Base-by-base conservation (phyloP, 64 coral and sea anemone species). In the Pocillopora verrucosa region DNA sequence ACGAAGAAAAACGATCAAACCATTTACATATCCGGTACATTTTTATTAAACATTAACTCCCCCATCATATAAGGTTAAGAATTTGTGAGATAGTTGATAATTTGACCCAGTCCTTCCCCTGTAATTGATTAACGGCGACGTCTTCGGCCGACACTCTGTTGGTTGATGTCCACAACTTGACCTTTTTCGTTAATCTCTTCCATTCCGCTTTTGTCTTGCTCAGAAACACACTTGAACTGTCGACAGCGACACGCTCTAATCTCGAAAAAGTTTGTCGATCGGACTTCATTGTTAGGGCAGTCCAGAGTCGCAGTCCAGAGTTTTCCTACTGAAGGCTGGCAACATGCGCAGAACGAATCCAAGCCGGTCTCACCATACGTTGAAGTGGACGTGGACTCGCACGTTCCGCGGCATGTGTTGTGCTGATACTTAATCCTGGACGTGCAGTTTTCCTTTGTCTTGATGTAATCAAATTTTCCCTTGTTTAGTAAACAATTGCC, bases 41-140 rank as follows among this genome's bases (percentile, higher is more conserved):
- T 30, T 30, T 30, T 30, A 30, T 30, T 30, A 30, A 30, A 30
- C 30, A 0, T 30, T 30, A 30, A 30, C 30, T 30, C 30, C 30
- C 0, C 30, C 30, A 30, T 30, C 30, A 30, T 30, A 30, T 30
- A 30, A 30, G 16, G 61, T 17, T 63, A 63, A 4, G 61, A 63
- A 7, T 51, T 22, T 22, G 64, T 7, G 16, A 19, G 13, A 67
- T 67, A 16, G 16, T 19, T 20, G 17, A 19, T 19, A 67, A 9
- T 19, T 67, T 67, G 25, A 22, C 67, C 67, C 67, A 70, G 20
- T 70, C 56, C 26, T 67, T 85, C 22, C 35, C 19, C 36, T 20
- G 0, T 85, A 25, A 58, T n/a, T 72, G 38, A 17, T 85, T 72
- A 85, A 85, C 63, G 82, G 25, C 82, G 63, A 41, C 82, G 65